phyloP scores from a whole-genome alignment of 2,888 invertebrate genomes.

The Eremobia ochroleuca region DNA sequence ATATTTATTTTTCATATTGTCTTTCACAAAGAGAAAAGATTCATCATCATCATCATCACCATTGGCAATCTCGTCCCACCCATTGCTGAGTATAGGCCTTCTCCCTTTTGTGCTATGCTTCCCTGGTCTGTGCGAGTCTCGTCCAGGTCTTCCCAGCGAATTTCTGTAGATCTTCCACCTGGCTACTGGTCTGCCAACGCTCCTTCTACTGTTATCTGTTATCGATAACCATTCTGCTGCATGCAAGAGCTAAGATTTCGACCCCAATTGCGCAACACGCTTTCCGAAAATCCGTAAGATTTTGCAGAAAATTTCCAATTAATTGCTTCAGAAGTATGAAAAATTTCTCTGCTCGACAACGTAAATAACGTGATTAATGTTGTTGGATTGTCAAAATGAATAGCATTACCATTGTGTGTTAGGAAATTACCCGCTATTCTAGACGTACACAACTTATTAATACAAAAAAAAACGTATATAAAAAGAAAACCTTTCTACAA shows the following conservation, averaged over 20 bases:
- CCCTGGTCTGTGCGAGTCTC: neutral
- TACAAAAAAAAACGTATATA: neutral
- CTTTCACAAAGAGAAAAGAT: neutral
- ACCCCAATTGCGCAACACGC: too few species aligned
- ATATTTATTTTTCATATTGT: neutral
- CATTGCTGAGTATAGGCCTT: neutral
- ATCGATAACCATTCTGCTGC: neutral
- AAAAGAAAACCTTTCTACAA: conserved; percentile 6
- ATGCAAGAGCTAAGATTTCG: neutral
- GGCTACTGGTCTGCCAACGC: neutral
- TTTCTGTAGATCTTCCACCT: neutral
- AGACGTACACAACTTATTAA: neutral
- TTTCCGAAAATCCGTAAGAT: neutral
- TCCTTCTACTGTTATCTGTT: neutral
- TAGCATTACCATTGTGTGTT: neutral
- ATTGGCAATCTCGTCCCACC: neutral
- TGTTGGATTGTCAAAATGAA: neutral
- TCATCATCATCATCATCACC: neutral
- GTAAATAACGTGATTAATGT: neutral
- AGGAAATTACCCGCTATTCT: neutral
- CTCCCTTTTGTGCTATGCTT: neutral
- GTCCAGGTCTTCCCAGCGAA: neutral
- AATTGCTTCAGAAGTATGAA: neutral
- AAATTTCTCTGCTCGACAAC: neutral
- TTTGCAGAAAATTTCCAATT: neutral